These are phyloP conservation scores for Channallabes apus DNA, from an alignment of 2,797 vertebrate genomes.

Conservation along the genomic window DNA sequence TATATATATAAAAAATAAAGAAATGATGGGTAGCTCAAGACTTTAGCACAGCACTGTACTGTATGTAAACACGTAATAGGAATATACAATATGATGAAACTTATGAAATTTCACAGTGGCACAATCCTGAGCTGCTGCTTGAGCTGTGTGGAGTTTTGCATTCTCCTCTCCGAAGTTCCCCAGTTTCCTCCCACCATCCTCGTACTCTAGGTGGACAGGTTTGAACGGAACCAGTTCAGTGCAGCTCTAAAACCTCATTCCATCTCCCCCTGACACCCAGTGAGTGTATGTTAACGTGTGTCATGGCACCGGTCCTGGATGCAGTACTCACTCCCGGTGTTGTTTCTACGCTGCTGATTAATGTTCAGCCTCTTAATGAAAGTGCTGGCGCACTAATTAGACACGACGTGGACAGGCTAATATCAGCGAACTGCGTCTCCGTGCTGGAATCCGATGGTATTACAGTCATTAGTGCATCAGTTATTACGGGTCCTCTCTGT, in stretches of 20 bases:
- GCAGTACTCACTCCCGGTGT: background rate
- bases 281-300: background rate
- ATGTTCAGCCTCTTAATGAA: conserved; percentile 54
- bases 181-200: background rate
- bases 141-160: background rate
- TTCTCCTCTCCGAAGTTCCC: too few relatives aligned
- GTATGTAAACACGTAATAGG: background rate
- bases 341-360: conserved; percentile 42
- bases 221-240: background rate
- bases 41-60: too few relatives aligned
- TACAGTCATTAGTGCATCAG: conserved; percentile 31
- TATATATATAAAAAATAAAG: too few relatives aligned
- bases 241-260: background rate
- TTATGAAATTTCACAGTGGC: background rate
- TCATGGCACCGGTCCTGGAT: conserved; percentile 1
- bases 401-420: conserved; percentile 46
- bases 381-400: conserved; percentile 50
- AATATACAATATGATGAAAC: background rate
- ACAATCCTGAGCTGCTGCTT: background rate
- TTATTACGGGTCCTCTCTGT: background rate
- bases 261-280: background rate
- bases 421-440: conserved; percentile 42
- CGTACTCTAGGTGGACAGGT: background rate
- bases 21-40: too few relatives aligned
- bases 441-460: conserved; percentile 18